Percentiles rank a stretch among this genome's conserved stretches.
phyloP scores from a whole-genome alignment of 2,113 vertebrate species.

The Actinemys pallida region DNA sequence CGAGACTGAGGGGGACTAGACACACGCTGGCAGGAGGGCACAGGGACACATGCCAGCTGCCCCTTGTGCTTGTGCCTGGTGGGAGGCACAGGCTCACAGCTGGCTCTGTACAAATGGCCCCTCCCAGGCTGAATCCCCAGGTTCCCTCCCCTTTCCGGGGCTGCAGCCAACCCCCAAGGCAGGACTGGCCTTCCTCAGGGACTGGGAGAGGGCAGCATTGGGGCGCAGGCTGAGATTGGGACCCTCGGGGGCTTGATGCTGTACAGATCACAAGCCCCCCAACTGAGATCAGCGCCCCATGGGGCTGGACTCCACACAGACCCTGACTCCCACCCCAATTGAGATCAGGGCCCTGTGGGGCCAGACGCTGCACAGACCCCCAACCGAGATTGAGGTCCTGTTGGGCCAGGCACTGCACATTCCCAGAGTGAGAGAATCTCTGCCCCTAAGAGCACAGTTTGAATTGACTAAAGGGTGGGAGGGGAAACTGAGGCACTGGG shows the following conservation, averaged over 20 bases:
- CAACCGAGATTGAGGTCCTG: neutral
- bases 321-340: too few relatives aligned
- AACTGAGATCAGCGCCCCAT: neutral
- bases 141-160: neutral
- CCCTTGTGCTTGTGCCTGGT: neutral
- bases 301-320: neutral
- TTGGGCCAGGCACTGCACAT: neutral
- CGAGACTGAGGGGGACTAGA: too few relatives aligned
- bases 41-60: neutral
- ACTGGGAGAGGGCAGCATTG: neutral
- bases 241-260: neutral
- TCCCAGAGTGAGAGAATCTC: neutral
- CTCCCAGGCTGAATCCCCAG: neutral
- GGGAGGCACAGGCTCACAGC: neutral
- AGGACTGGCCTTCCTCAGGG: neutral
- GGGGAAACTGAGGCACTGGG: neutral
- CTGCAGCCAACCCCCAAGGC: neutral
- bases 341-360: neutral
- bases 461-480: neutral
- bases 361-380: neutral
- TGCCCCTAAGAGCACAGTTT: neutral
- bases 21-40: neutral
- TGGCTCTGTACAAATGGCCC: neutral
- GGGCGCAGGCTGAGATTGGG: neutral
- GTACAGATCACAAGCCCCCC: too few relatives aligned